Evolutionary conservation across 23 tunicate species (phyloP).

Genomic region (Styela clava): DNA sequence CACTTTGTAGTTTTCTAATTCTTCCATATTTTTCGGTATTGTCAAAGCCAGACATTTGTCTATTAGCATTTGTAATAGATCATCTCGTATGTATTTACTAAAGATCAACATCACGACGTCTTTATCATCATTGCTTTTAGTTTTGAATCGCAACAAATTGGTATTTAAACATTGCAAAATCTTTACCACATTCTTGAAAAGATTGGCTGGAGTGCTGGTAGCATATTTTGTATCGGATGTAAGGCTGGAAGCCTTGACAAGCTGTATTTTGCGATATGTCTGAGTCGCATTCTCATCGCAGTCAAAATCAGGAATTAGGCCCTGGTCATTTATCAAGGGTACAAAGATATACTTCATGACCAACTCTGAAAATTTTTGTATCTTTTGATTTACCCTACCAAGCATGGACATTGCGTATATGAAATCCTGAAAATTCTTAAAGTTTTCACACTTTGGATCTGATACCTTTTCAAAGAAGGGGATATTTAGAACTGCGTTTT

Average conservation of each 20-base stretch:
- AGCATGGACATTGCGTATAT: slow-evolving; percentile 12
- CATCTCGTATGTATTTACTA: slow-evolving; percentile 10
- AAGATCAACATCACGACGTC: slow-evolving; percentile 11
- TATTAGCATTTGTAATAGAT: background rate
- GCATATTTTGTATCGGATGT: background rate
- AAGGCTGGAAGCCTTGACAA: background rate
- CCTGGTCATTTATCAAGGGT: slow-evolving; percentile 7
- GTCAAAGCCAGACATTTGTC: slow-evolving; percentile 22
- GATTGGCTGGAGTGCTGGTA: background rate
- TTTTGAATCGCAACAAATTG: background rate
- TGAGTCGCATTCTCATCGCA: background rate
- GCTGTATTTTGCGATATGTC: too few relatives aligned
- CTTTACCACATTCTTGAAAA: background rate
- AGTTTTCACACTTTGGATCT: background rate
- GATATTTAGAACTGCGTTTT: background rate
- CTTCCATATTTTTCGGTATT: slow-evolving; percentile 24
- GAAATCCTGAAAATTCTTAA: background rate
- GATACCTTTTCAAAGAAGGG: background rate
- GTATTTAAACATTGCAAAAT: slow-evolving; percentile 4
- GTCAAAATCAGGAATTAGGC: background rate
- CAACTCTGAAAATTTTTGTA: slow-evolving; percentile 8
- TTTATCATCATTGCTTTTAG: background rate
- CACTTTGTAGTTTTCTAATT: slow-evolving; percentile 22
- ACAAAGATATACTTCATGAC: slow-evolving; percentile 5
- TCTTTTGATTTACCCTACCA: background rate